These are phyloP conservation scores for Plutella xylostella DNA, from an alignment of 2,888 invertebrate species.

Conservation along the genomic window DNA sequence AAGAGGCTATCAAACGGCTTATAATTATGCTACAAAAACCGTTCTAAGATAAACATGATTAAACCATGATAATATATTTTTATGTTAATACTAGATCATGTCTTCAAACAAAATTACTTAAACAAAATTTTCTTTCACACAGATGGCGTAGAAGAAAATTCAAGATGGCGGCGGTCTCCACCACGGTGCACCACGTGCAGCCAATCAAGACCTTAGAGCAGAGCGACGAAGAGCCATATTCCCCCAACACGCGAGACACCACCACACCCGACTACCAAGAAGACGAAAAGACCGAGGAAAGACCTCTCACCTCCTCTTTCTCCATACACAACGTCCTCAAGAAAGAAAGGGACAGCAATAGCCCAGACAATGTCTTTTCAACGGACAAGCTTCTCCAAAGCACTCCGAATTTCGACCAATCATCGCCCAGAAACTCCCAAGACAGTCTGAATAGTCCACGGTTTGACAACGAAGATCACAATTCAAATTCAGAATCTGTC, in stretches of 20 bases:
- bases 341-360: constrained; percentile 55
- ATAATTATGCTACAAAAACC: no score
- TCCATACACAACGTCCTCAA: constrained; percentile 63
- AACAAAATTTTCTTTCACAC: constrained; percentile 22
- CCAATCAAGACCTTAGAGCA: constrained; percentile 56
- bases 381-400: constrained; percentile 57
- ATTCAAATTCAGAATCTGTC: constrained; percentile 20
- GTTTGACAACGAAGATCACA: constrained; percentile 40
- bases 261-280: constrained; percentile 52
- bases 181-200: constrained; percentile 49
- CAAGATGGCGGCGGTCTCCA: constrained; percentile 63
- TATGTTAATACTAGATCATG: no score
- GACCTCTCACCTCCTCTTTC: constrained; percentile 50
- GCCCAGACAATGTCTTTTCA: constrained; percentile 62
- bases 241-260: constrained; percentile 51
- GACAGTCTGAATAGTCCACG: constrained; percentile 27
- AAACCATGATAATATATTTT: no score
- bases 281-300: constrained; percentile 45
- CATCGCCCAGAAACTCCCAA: not conserved
- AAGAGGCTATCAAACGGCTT: no score
- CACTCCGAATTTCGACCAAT: constrained; percentile 53
- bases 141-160: constrained; percentile 51
- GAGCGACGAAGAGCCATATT: constrained; percentile 60
- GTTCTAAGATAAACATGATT: no score
- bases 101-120: no score